These are phyloP conservation scores for Neoarius graeffei DNA, from an alignment of 2,113 vertebrate genomes.

Conservation along the genomic window DNA sequence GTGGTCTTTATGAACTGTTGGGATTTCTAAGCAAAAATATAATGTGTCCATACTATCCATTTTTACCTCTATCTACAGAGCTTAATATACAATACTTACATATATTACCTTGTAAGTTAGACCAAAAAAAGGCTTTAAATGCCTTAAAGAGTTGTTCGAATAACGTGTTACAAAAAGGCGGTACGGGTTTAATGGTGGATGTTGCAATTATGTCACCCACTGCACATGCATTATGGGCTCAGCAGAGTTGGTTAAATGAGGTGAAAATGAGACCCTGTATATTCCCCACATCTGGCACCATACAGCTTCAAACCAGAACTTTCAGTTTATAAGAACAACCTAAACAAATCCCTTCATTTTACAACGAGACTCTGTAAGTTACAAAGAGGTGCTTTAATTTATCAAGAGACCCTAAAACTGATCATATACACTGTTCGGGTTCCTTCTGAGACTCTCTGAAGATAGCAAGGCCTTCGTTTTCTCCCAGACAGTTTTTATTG, in stretches of 20 bases:
- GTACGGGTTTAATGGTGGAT: not conserved
- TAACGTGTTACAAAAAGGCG: not conserved
- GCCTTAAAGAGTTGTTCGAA: not conserved
- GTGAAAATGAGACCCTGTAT: not conserved
- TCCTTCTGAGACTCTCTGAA: not conserved
- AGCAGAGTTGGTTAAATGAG: not conserved
- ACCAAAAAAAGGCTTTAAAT: not conserved
- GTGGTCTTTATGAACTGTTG: not conserved
- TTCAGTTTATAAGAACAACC: not conserved
- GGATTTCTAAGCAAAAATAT: not conserved
- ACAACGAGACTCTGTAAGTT: not conserved
- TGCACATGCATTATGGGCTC: not conserved
- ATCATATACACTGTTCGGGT: not conserved
- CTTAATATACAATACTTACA: not conserved
- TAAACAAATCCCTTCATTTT: slow-evolving; percentile 1
- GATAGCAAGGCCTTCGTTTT: slow-evolving; percentile 2
- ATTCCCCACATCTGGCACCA: slow-evolving; percentile 1
- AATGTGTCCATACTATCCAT: not conserved
- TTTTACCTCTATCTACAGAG: not conserved
- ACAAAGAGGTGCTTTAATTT: not conserved
- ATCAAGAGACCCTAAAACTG: not conserved
- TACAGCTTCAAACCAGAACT: not conserved
- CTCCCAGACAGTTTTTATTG: not conserved
- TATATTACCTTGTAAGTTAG: not conserved
- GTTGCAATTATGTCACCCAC: slow-evolving; percentile 4